These are phyloP conservation scores for Aleiodes leptofemur DNA, from an alignment of 2,888 invertebrate genomes.

Conservation along the genomic window DNA sequence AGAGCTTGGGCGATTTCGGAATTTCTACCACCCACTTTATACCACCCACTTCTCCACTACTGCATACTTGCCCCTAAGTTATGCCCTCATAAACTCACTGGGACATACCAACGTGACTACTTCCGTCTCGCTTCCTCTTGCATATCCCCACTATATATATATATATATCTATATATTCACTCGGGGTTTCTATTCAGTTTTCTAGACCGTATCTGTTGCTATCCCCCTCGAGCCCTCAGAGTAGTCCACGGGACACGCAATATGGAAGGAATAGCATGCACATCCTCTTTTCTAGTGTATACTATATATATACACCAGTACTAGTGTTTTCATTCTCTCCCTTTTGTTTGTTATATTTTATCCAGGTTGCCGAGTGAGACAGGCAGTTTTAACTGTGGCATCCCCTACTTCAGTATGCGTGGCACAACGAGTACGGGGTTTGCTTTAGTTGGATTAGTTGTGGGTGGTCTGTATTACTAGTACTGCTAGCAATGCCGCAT, in stretches of 20 bases:
- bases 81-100: constrained; percentile 68
- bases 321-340: constrained; percentile 31
- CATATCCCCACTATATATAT: not conserved
- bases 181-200: constrained; percentile 35
- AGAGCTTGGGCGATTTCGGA: constrained; percentile 49
- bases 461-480: constrained; percentile 30
- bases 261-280: constrained; percentile 47
- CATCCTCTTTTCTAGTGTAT: constrained; percentile 29
- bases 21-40: constrained; percentile 45
- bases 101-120: constrained; percentile 61
- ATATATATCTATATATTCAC: constrained; percentile 50
- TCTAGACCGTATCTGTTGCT: constrained; percentile 58
- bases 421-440: constrained; percentile 16
- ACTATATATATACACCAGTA: not conserved
- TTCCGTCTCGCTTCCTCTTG: constrained; percentile 39
- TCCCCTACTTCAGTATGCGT: constrained; percentile 33
- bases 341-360: constrained; percentile 31
- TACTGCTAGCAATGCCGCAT: constrained; percentile 6
- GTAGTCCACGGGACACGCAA: constrained; percentile 51
- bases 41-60: constrained; percentile 49
- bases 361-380: constrained; percentile 8
- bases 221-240: constrained; percentile 30
- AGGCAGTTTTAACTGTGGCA: constrained; percentile 11
- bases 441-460: constrained; percentile 41
- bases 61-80: constrained; percentile 69